Evolutionary conservation across 2,888 invertebrate genomes (phyloP).

Genomic region (Argyra leucocephala): DNA sequence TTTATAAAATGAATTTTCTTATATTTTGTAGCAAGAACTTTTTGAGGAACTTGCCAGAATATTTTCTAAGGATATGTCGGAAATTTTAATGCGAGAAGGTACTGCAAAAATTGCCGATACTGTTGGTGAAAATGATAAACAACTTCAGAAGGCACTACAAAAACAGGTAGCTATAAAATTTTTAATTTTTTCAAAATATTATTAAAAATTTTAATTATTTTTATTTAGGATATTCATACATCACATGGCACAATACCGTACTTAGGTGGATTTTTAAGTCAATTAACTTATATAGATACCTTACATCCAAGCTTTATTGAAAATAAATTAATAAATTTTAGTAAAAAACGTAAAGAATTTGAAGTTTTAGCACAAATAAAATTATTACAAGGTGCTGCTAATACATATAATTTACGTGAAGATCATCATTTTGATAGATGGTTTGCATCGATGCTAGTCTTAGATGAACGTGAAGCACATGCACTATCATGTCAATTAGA

Average conservation of each 20-base stretch:
- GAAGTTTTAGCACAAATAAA: conserved; percentile 96
- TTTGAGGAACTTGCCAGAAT: conserved; percentile 92
- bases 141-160: conserved; percentile 75
- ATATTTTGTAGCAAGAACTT: conserved; percentile 56
- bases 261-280: conserved; percentile 93
- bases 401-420: conserved; percentile 79
- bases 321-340: conserved; percentile 85
- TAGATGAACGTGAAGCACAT: conserved; percentile 88
- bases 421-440: conserved; percentile 88
- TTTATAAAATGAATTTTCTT: no score
- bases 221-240: conserved; percentile 52
- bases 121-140: conserved; percentile 78
- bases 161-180: conserved; percentile 46
- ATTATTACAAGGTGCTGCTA: conserved; percentile 87
- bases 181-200: neutral
- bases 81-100: conserved; percentile 90
- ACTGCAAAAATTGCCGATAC: conserved; percentile 95
- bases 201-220: conserved; percentile 12
- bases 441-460: conserved; percentile 84
- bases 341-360: conserved; percentile 95
- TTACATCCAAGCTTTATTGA: conserved; percentile 78
- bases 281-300: conserved; percentile 97
- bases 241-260: conserved; percentile 95
- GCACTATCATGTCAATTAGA: conserved; percentile 84
- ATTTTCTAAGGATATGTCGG: conserved; percentile 96